Base-by-base conservation (phyloP, 2,797 vertebrate species). In the Enteromius afrohamiltoni region DNA sequence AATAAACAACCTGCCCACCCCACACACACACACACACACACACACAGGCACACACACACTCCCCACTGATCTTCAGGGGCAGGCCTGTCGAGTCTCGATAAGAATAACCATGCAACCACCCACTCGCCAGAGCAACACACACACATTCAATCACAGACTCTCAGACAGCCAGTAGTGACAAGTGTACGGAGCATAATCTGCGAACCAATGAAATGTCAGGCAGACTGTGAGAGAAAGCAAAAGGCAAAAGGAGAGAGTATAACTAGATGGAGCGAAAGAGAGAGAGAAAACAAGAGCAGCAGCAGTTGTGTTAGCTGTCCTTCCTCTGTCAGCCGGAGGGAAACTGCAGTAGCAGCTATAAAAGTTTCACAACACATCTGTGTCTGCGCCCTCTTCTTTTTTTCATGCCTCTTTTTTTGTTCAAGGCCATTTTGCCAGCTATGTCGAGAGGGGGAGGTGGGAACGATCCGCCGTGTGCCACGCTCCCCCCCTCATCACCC, bases 51-150 rank as follows among this genome's bases (percentile, higher is more conserved):
- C 79, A 29, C 23, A 81, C 79, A 47, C 60, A 67, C 67, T 49
- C 68, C 77, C 75, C 73, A 73, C 84, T 86, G 65, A 88, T 93
- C 93, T 92, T 86, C 0, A 53, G 92, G 94, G 93, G 91, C 60
- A 87, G 4, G 90, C 93, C 95, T 96, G 96, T 88, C 73, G 88
- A 92, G 85, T 53, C 81, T 79, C 4, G 95, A 96, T 96, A 96
- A 96, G 92, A 90, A 92, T 89, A 92, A 89, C 79, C 17, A 90
- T 86, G 85, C 86, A 82, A 90, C 91, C 88, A 65, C 77, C 89
- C 74, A 21, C 14, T 75, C 31, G 70, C 62, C 88, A 60, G 40
- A 67, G 31, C 83, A 13, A 67, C 85, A 83, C 90, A 83, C 29
- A 87, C 71, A 88, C 90, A 71, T 80, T 83, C 79, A 73, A 68